These are phyloP conservation scores for Botrylloides violaceus DNA, from an alignment of 23 tunicate species.

Conservation along the genomic window DNA sequence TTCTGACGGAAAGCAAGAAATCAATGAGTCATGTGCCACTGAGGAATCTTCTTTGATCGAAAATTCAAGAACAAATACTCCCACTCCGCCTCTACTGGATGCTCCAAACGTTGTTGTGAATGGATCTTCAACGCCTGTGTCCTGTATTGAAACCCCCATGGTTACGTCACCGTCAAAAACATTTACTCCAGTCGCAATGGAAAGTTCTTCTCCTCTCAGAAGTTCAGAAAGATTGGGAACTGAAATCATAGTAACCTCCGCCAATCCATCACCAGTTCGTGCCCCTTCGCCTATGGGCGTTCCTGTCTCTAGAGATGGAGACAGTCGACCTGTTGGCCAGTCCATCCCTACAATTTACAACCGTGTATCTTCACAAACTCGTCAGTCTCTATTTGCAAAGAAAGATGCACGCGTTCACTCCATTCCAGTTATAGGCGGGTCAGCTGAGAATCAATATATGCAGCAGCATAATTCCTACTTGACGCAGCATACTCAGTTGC, in stretches of 20 bases:
- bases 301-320: neutral
- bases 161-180: conserved; percentile 66
- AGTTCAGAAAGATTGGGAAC: neutral
- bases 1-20: conserved; percentile 12
- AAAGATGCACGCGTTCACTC: conserved; percentile 8
- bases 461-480: neutral
- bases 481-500: neutral
- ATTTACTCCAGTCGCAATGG: conserved; percentile 10
- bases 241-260: neutral
- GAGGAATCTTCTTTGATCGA: conserved; percentile 9
- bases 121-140: neutral
- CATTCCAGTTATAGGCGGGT: conserved; percentile 7
- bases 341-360: conserved; percentile 17
- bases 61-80: conserved; percentile 30
- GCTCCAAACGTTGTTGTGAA: conserved; percentile 7
- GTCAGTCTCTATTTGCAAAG: neutral
- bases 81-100: conserved; percentile 26
- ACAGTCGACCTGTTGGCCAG: neutral
- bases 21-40: neutral
- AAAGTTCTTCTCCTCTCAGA: conserved; percentile 5
- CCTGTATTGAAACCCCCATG: conserved; percentile 43
- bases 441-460: neutral
- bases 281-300: conserved; percentile 8
- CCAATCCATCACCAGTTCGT: conserved; percentile 19
- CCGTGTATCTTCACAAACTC: neutral